Evolutionary conservation across 2,113 vertebrate species (phyloP), one percentile per base, ranked within the genome.

Genomic region (Sinocyclocheilus rhinocerous): DNA sequence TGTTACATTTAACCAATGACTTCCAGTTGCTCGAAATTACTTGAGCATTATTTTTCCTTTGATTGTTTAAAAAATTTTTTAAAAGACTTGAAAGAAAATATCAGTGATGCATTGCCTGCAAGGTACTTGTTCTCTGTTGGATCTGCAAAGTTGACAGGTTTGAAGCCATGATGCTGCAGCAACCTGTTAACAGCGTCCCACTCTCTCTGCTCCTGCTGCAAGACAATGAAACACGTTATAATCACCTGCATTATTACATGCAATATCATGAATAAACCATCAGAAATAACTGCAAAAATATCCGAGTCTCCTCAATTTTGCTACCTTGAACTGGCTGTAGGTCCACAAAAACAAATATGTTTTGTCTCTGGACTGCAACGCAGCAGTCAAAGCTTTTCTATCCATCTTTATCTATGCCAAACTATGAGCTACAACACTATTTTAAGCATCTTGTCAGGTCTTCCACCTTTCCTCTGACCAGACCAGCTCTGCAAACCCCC

Each of bases 181-280:
- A 95, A 83, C 52, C 92, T 91, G 83, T 97, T 99, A 76, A 97
- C 77, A 3, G 83, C 90, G 4, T 96, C 94, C 97, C 97, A 99
- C 76, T 98, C 95, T 11, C 91, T 90, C 92, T 94, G 95, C 84
- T 97, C 97, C 91, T 90, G 87, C 95, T 95, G 90, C 33, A 88
- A 57, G 80, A 69, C 10, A 10, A 52, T 22, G n/a, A n/a, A 55
- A 77, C 29, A 69, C 22, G 22, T 15, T 36, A 24, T 11, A 4
- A 1, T 16, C 45, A 18, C 29, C 9, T 24, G 24, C n/a, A 18
- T 55, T 22, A 26, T 2, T 22, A 72, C 18, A 2, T 1, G 1
- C 10, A 36, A 48, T 4, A 1, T n/a, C 42, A n/a, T 16, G 5
- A 12, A 24, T 24, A 15, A 50, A 48, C 75, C 33, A 72, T 42